Evolutionary conservation across 2,888 invertebrate genomes (phyloP).

Genomic region (Rhorus exstirpatorius): DNA sequence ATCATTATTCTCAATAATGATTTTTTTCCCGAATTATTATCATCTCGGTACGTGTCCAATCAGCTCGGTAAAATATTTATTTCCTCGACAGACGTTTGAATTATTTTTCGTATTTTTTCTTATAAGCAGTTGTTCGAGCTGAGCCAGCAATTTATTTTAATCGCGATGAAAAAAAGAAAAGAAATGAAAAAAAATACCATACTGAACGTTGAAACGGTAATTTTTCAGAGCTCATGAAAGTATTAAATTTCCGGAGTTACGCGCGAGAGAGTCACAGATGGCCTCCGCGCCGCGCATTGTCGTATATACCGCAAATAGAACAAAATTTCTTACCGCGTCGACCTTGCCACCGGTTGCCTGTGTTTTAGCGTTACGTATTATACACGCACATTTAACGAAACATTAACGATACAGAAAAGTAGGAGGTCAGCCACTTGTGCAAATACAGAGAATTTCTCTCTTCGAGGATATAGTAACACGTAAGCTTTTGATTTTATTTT

Average conservation of each 20-base stretch:
- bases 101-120: background rate
- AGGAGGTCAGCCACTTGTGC: no score
- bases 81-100: background rate
- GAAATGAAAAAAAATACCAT: background rate
- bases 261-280: conserved; percentile 54
- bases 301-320: conserved; percentile 23
- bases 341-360: conserved; percentile 54
- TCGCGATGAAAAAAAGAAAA: background rate
- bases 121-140: background rate
- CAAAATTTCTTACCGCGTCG: conserved; percentile 47
- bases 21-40: no score
- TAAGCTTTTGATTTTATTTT: no score
- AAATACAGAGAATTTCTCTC: background rate
- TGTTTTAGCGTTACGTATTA: background rate
- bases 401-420: background rate
- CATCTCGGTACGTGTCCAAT: background rate
- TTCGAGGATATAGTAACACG: no score
- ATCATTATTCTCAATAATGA: no score
- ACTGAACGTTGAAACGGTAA: conserved; percentile 12
- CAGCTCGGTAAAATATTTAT: background rate
- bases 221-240: conserved; percentile 32
- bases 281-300: conserved; percentile 29
- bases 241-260: conserved; percentile 27
- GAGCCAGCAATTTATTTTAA: background rate
- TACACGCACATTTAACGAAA: no score